Base-by-base conservation (phyloP, 2,888 invertebrate species). In the Chrysolina oricalcia region DNA sequence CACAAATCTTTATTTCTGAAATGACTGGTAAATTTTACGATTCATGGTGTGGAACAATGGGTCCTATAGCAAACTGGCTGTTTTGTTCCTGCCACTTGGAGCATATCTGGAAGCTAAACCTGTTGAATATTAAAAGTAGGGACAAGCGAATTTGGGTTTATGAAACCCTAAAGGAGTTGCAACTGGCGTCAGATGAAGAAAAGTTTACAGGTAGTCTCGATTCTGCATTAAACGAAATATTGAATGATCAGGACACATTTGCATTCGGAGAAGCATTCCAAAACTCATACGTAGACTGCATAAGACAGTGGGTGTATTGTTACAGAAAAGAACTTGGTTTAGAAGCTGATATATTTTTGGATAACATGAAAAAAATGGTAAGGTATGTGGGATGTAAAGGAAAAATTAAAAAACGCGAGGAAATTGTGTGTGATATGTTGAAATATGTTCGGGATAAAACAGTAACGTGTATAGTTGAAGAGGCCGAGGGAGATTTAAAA, bases 271-370 rank as follows among this genome's bases (percentile, higher is more conserved):
- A 59, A 35, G 59, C 59, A 27, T 59, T 59, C n/a, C 59, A 59
- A 27, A 27, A 59, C 27, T 59, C 59, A 27, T 59, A 59, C n/a
- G 27, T 59, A 9, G 59, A 59, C n/a, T 59, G 59, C 27, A 35
- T 59, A 59, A 59, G 35, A 17, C 59, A 59, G 59, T 59, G 59
- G 59, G 59, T 59, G 35, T 59, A 59, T 59, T 59, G 59, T n/a
- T 59, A 59, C 35, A 59, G 59, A 10, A 59, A 59, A 59, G 59
- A 59, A n/a, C 59, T 59, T 9, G 59, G 59, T 10, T 17, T 59
- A 2, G 59, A 59, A 59, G 23, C 59, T 10, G 59, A 59, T 35
- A 59, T 59, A 27, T 59, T 59, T 27, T 59, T 59, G 59, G 59
- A 59, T 59, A 27, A 15, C 35, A 59, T 59, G 59, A 59, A 59